phyloP scores from a whole-genome alignment of 2,888 invertebrate species.

The Lasioglossum marginatum region DNA sequence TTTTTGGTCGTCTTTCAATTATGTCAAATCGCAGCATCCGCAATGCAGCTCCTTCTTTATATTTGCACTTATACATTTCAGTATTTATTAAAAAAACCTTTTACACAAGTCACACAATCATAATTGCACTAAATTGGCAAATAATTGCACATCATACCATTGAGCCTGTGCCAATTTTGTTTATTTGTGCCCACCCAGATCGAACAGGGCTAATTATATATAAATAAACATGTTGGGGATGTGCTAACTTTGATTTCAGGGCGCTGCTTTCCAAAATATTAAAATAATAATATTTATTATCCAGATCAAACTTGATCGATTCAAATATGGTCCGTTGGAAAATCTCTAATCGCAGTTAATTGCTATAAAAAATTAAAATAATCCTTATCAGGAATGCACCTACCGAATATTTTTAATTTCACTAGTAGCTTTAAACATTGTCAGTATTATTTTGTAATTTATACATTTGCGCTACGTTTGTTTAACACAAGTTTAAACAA shows the following conservation, averaged over 20 bases:
- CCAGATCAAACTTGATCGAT: not conserved
- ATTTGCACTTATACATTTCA: not conserved
- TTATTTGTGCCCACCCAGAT: not conserved
- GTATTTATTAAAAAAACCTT: not conserved
- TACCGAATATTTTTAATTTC: not conserved
- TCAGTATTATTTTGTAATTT: not conserved
- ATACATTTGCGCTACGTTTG: too few species aligned
- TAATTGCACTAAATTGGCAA: not conserved
- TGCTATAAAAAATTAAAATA: too few species aligned
- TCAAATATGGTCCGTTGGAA: not conserved
- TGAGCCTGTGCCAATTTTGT: not conserved
- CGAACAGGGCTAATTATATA: not conserved
- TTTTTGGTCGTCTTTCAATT: slow-evolving; percentile 35
- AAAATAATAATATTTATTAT: not conserved
- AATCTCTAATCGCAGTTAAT: not conserved
- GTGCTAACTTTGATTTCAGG: not conserved
- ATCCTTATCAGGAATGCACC: too few species aligned
- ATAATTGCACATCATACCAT: not conserved
- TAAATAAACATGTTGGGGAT: not conserved
- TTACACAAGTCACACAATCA: not conserved
- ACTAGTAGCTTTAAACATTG: not conserved
- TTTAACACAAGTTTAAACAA: too few species aligned
- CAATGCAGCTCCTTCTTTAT: slow-evolving; percentile 21
- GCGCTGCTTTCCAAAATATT: not conserved
- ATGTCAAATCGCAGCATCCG: slow-evolving; percentile 31